Percentiles rank a stretch among this genome's conserved stretches.
Evolutionary conservation across 2,797 vertebrate species (phyloP).

Genomic region (Rhinatrema bivittatum): DNA sequence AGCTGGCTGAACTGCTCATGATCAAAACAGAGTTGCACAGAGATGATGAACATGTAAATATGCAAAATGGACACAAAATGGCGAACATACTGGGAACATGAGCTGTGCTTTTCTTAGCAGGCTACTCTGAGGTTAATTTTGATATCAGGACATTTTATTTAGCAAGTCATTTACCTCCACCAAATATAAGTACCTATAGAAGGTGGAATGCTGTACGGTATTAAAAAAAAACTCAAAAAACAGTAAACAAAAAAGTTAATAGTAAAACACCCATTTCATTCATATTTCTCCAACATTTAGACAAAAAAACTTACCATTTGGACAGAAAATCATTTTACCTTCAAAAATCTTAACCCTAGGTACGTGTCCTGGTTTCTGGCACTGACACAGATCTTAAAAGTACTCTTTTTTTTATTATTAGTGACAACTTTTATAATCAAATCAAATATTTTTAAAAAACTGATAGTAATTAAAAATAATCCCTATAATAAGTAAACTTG

Average conservation of each 20-base stretch:
- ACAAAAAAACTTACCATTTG: slow-evolving; percentile 43
- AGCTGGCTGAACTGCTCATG: slow-evolving; percentile 45
- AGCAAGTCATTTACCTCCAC: no score
- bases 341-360: slow-evolving; percentile 35
- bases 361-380: slow-evolving; percentile 40
- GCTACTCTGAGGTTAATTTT: no score
- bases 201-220: no score
- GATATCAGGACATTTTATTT: no score
- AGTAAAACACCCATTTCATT: slow-evolving; percentile 30
- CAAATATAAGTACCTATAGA: no score
- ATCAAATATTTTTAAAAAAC: slow-evolving; percentile 64
- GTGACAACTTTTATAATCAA: slow-evolving; percentile 31
- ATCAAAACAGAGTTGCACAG: slow-evolving; percentile 59
- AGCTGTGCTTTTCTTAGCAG: no score
- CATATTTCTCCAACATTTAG: slow-evolving; percentile 31
- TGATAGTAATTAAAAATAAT: slow-evolving; percentile 57
- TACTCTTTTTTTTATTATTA: slow-evolving; percentile 30
- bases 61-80: no score
- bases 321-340: slow-evolving; percentile 33
- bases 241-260: slow-evolving; percentile 41
- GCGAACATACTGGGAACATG: no score
- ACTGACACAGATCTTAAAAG: slow-evolving; percentile 31
- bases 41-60: no score
- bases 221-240: slow-evolving; percentile 46
- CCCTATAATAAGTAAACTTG: slow-evolving; percentile 61